These are phyloP conservation scores for Andricus grossulariae DNA, from an alignment of 1,140 invertebrate genomes.

Conservation along the genomic window DNA sequence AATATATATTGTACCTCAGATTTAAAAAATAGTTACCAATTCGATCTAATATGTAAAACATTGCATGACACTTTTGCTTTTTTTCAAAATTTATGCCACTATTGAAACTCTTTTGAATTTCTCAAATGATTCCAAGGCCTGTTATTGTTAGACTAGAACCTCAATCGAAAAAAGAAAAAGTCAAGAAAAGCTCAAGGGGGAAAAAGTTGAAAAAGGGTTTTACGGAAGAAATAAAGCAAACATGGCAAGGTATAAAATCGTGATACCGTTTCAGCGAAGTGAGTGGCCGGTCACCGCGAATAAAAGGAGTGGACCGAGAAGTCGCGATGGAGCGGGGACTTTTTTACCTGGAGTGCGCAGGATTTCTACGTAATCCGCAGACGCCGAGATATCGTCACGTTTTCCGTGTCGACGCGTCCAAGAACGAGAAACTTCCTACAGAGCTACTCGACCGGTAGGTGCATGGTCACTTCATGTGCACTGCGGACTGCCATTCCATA, in stretches of 20 bases:
- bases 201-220: background rate
- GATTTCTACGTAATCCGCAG: constrained; percentile 23
- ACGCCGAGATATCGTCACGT: constrained; percentile 17
- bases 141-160: too few relatives aligned
- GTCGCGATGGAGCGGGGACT: background rate
- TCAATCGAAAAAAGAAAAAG: too few relatives aligned
- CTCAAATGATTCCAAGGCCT: too few relatives aligned
- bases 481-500: background rate
- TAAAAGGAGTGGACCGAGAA: constrained; percentile 19
- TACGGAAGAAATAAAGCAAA: background rate
- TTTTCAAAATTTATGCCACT: too few relatives aligned
- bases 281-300: background rate
- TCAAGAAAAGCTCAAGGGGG: too few relatives aligned
- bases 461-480: background rate
- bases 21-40: too few relatives aligned
- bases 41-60: too few relatives aligned
- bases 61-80: too few relatives aligned
- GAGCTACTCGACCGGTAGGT: constrained; percentile 17
- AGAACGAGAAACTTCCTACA: constrained; percentile 28
- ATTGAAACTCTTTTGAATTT: too few relatives aligned
- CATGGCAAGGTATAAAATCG: constrained; percentile 14
- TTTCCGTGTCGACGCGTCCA: constrained; percentile 27
- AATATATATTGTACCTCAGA: too few relatives aligned
- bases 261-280: constrained; percentile 23
- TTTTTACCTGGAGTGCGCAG: constrained; percentile 5